Evolutionary conservation across 2,797 vertebrate genomes (phyloP).

Genomic region (Numenius phaeopus): DNA sequence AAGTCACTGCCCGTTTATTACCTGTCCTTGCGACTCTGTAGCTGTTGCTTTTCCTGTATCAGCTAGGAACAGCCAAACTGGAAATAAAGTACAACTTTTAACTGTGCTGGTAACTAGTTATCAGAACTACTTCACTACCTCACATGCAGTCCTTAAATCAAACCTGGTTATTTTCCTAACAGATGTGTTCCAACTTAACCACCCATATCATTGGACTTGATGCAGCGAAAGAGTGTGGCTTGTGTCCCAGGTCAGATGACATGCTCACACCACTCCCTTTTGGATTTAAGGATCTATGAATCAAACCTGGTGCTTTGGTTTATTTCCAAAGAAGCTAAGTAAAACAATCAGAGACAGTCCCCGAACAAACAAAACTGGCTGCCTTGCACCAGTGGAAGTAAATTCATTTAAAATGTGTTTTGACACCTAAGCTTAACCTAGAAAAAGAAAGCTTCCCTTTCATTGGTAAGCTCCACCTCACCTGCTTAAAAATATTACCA

Average conservation of each 20-base stretch:
- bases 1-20: background rate
- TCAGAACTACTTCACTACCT: background rate
- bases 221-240: background rate
- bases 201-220: background rate
- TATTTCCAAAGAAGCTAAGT: conserved; percentile 9
- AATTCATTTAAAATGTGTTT: conserved; percentile 10
- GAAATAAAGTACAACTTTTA: background rate
- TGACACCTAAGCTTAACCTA: background rate
- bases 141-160: background rate
- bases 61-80: background rate
- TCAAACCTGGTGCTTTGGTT: background rate
- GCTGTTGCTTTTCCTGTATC: background rate
- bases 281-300: background rate
- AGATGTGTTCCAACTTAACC: background rate
- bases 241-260: background rate
- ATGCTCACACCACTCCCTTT: background rate
- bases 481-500: background rate
- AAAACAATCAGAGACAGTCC: conserved; percentile 19
- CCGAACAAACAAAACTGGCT: background rate
- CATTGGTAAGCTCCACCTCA: background rate
- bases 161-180: background rate
- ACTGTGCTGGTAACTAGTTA: background rate
- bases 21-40: background rate
- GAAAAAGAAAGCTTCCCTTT: conserved; percentile 62
- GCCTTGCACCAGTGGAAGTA: background rate